Base-by-base conservation (phyloP, 2,888 invertebrate genomes). In the Phrixothrix hirtus region DNA sequence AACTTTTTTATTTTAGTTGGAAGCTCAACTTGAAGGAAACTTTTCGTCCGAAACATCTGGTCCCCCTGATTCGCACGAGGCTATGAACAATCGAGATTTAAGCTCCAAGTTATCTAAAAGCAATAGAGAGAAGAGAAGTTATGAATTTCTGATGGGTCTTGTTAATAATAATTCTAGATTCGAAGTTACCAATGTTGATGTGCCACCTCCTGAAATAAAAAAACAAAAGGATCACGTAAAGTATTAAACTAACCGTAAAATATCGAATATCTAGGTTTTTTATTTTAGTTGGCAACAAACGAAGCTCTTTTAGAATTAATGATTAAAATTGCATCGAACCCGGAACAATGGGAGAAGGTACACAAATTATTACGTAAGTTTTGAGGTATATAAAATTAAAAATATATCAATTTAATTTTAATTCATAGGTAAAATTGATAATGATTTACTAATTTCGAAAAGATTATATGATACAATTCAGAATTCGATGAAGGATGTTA, bases 51-150 rank as follows among this genome's bases (percentile, higher is more conserved):
- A 42, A 30, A 57, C 60, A 51, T 57, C 58, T 14, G 70, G 72
- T 13, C 70, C 71, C 10, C 68, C 70, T 5, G 75, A 75, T 59
- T 75, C 75, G 15, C 75, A 75, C 61, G 75, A 75, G 58, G 74
- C 75, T 26, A 75, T 75, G 75, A 73, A 74, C 66, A 72, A 74
- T 64, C 66, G 74, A 36, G 70, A 73, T 30, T 54, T 65, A 55
- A 63, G 67, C 52, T 59, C 67, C 44, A 61, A 61, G 50, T 52
- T 60, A 41, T 58, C 61, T 13, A 64, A 64, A 54, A 59, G 57
- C 55, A 46, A 52, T 46, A 63, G 74, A 37, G 66, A 69, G 42
- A 75, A 74, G 59, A 62, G 75, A 55, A 74, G 73, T 62, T 74
- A 71, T 60, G 72, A 74, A 65, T 75, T 75, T 62, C 64, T 75